A percentile compares a stretch with the other conserved stretches of the same genome.
phyloP scores from a whole-genome alignment of 1,140 invertebrate genomes.

The Scaptomyza graminum region DNA sequence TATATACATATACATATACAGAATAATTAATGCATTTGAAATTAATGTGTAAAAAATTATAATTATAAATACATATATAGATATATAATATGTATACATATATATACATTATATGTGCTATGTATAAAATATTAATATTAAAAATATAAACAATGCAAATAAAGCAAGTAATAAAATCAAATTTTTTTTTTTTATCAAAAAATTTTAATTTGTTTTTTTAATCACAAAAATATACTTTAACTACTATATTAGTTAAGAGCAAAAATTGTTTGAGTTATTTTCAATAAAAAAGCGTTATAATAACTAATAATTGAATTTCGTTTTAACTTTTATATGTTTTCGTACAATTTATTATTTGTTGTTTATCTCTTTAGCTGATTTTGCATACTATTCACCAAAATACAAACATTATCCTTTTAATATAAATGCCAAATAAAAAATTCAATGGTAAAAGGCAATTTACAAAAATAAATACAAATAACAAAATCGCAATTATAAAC shows the following conservation, averaged over 20 bases:
- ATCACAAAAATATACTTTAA: background rate
- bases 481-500: conserved; percentile 81
- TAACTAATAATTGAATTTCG: no score
- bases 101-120: conserved; percentile 39
- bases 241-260: no score
- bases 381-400: conserved; percentile 19
- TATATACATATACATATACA: conserved; percentile 46
- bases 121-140: conserved; percentile 65
- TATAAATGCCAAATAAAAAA: conserved; percentile 62
- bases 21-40: conserved; percentile 67
- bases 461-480: conserved; percentile 70
- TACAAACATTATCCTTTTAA: conserved; percentile 28
- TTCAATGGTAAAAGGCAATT: conserved; percentile 25
- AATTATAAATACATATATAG: conserved; percentile 55
- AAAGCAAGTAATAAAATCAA: conserved; percentile 34
- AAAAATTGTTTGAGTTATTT: no score
- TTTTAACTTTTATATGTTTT: background rate
- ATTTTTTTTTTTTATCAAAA: conserved; percentile 22
- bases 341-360: background rate
- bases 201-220: conserved; percentile 2
- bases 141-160: conserved; percentile 50
- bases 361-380: conserved; percentile 12
- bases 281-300: no score
- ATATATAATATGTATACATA: conserved; percentile 33
- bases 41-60: conserved; percentile 66